Base-by-base conservation (phyloP, 2,113 vertebrate genomes). In the Ctenodactylus gundi region DNA sequence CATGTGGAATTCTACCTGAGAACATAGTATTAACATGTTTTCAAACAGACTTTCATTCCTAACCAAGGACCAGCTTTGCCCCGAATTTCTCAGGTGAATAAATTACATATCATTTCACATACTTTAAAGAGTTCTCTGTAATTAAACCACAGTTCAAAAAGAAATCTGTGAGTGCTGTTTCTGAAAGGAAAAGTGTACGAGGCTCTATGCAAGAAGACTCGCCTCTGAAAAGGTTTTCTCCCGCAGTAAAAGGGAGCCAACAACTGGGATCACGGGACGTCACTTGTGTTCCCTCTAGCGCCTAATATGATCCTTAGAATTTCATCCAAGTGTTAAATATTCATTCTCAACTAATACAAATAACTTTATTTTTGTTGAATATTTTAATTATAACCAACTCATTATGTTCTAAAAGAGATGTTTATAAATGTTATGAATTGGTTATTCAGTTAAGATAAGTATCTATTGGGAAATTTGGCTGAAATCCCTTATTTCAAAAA, bases 81-180 rank as follows among this genome's bases (percentile, higher is more conserved):
- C 68, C 86, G 82, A 88, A 25, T 67, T 87, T 91, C 64, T 92
- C 77, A 87, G 67, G 44, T 94, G 72, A 93, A 84, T 68, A 93
- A 97, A 95, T 95, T 91, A 95, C 27, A 64, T 94, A 76, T 76
- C 55, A 95, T 85, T 93, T 86, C 36, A 82, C 91, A 85, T 81
- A 57, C 41, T 82, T 87, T 75, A 77, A 73, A 31, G 17, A 64
- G 73, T 64, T 87, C 89, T 95, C 72, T 95, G 29, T 95, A 95
- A 96, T 94, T 93, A 96, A 75, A 7, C 36, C 31, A 17, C 7
- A 93, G 85, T 73, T 93, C 88, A 93, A 77, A 94, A 85, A 85
- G 55, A 72, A 55, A 91, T 39, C 25, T 57, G 29, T 4, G 11
- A 65, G n/a, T 62, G 36, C 55, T 80, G 23, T 55, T 64, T 92